Evolutionary conservation across 2,113 vertebrate genomes (phyloP).

Genomic region (Quiscalus mexicanus): DNA sequence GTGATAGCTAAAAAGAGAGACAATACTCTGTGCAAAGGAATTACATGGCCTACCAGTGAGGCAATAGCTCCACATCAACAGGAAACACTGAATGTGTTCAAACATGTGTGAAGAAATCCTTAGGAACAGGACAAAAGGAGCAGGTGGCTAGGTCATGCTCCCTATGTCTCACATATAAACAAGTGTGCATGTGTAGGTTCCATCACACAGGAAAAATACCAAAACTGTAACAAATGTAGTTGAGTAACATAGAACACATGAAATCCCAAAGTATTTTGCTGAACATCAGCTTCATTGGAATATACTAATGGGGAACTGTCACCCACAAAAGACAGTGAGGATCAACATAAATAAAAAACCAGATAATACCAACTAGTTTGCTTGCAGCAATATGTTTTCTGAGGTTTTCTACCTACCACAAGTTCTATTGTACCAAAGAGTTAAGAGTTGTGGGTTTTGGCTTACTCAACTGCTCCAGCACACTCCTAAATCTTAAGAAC

Average conservation of each 20-base stretch:
- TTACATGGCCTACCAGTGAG: not conserved
- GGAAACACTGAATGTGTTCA: not conserved
- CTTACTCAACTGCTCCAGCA: not conserved
- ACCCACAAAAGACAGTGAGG: not conserved
- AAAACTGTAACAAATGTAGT: not conserved
- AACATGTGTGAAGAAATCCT: not conserved
- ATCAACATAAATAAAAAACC: not conserved
- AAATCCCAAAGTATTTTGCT: not conserved
- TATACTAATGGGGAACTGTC: not conserved
- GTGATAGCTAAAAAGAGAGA: not conserved
- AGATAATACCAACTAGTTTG: not conserved
- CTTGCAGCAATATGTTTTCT: not conserved
- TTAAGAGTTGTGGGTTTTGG: not conserved
- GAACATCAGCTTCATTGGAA: not conserved
- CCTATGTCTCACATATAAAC: not conserved
- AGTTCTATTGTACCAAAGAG: not conserved
- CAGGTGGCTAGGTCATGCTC: not conserved
- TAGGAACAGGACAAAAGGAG: not conserved
- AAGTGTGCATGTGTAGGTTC: not conserved
- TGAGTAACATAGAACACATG: not conserved
- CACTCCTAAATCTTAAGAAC: not conserved
- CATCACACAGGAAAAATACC: not conserved
- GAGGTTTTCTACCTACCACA: not conserved
- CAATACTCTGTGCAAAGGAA: not conserved
- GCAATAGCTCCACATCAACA: not conserved